These are phyloP conservation scores for Phataginus tetradactyla DNA, from an alignment of 2,797 vertebrate species.

Conservation along the genomic window DNA sequence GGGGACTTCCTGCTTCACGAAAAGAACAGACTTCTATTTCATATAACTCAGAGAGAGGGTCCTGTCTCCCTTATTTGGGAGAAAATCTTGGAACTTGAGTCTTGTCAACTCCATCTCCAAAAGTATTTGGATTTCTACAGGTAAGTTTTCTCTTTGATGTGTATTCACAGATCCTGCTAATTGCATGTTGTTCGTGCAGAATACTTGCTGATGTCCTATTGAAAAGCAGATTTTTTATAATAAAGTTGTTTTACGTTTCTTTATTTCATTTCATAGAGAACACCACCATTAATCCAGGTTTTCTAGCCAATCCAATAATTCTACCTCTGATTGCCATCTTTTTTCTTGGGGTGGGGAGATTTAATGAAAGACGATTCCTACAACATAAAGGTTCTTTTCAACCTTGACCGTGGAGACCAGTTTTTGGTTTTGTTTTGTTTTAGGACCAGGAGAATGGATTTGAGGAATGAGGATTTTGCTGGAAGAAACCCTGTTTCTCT, in stretches of 20 bases:
- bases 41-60: neutral
- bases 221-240: neutral
- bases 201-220: neutral
- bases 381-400: neutral
- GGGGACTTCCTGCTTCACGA: neutral
- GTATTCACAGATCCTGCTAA: neutral
- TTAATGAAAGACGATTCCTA: neutral
- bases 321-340: neutral
- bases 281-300: neutral
- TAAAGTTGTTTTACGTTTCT: neutral
- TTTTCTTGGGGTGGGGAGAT: neutral
- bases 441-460: neutral
- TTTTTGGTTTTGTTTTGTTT: neutral
- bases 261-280: neutral
- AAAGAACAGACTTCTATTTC: conserved; percentile 44
- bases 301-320: conserved; percentile 18
- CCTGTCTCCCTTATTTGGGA: conserved; percentile 9
- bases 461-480: neutral
- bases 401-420: neutral
- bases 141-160: neutral
- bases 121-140: neutral
- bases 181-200: no score
- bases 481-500: neutral
- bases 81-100: neutral
- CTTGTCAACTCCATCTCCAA: neutral